These are phyloP conservation scores for Melipona beecheii DNA, from an alignment of 2,888 invertebrate species.

Conservation along the genomic window DNA sequence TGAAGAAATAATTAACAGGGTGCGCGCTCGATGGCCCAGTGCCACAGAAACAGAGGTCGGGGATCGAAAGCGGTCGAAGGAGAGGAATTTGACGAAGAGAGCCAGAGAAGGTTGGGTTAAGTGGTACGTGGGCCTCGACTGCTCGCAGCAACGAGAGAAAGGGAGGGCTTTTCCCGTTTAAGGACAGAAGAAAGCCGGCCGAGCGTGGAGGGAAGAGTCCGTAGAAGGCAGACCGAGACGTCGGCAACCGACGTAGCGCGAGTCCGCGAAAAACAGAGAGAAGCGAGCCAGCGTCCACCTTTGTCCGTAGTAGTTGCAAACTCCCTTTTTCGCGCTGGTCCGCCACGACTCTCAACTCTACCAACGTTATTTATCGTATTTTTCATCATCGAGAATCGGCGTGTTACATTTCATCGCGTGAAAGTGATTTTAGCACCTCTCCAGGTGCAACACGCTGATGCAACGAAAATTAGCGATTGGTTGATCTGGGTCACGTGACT, in stretches of 20 bases:
- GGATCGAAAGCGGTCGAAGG: slow-evolving; percentile 1
- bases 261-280: slow-evolving; percentile 54
- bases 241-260: slow-evolving; percentile 31
- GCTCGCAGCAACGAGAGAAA: neutral
- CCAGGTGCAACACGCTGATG: no score
- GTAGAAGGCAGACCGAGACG: slow-evolving; percentile 53
- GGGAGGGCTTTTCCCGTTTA: slow-evolving; percentile 47
- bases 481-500: no score
- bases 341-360: neutral
- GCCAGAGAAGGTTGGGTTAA: slow-evolving; percentile 21
- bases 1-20: slow-evolving; percentile 1
- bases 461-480: no score
- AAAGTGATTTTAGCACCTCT: no score
- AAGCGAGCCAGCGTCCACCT: slow-evolving; percentile 48
- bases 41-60: slow-evolving; percentile 37
- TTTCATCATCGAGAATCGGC: neutral
- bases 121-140: slow-evolving; percentile 6
- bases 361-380: neutral
- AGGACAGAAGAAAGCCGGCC: slow-evolving; percentile 54
- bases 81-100: slow-evolving; percentile 36
- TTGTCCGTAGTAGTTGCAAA: slow-evolving; percentile 17
- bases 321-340: neutral
- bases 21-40: slow-evolving; percentile 43
- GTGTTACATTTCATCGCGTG: no score
- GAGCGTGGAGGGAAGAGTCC: slow-evolving; percentile 48